Evolutionary conservation across 2,113 vertebrate genomes (phyloP), one percentile per base, ranked within the genome.

Genomic region (Syngnathus scovelli): DNA sequence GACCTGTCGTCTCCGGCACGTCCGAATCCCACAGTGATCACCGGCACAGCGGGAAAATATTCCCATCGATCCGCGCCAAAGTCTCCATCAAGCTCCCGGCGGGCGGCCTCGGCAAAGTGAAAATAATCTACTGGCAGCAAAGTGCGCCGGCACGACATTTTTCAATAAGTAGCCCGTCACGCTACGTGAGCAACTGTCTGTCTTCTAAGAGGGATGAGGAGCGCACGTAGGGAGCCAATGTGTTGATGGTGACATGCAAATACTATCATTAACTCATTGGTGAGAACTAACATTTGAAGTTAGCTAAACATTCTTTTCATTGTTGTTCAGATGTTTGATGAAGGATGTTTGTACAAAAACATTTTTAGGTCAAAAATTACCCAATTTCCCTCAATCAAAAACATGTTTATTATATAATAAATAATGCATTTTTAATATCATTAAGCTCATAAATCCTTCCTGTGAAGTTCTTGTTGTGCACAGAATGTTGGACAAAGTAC

Each of bases 51-150:
- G 55, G 77, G 79, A 78, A 70, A 75, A 76, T 72, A 74, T 78
- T 83, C n/a, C 69, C 85, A 87, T 89, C 71, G 82, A 87, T 85
- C 85, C 73, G 75, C 58, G 69, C 76, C 44, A 67, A 76, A 76
- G 68, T 69, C 73, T 74, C 81, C 78, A 83, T 82, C 82, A 78
- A 66, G 76, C 78, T 74, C 79, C 61, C 76, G 18, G 71, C 64
- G 70, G 74, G 83, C 79, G 72, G 9, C 77, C 61, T 49, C 13
- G 16, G 77, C 66, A 78, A 78, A 79, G 77, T 69, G 78, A 80
- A 85, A 84, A 81, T 77, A 79, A 86, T 83, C 79, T 76, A 73
- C 68, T 48, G 52, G 68, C 67, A 46, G 68, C 76, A 83, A 78
- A 78, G 81, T 72, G 69, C 80, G 71, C 63, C 77, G 5, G 6